Base-by-base conservation (phyloP, 2,888 invertebrate species). In the Syrista parreyssii region DNA sequence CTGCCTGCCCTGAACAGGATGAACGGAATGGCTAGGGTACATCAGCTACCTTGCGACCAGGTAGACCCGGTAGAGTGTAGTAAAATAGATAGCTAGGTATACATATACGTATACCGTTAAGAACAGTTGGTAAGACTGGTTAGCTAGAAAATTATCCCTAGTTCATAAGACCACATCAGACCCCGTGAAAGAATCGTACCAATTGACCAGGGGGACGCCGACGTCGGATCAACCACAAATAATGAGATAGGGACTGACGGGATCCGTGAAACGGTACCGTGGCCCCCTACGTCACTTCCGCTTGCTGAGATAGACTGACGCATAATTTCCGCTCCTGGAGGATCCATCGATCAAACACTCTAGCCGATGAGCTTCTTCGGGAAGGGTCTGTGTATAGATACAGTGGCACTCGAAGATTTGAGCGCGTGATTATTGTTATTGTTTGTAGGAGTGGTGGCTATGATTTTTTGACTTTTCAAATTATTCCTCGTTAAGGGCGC, bases 341-440 rank as follows among this genome's bases (percentile, higher is more conserved):
- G 87, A 91, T 90, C 88, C 89, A 91, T 91, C 91, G 91, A 91
- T 91, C 91, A 91, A 91, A 91, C 91, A 90, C 82, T 88, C 80
- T 81, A 81, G 82, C 79, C 79, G 81, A 82, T 81, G 83, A 82
- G 84, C 79, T 80, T 81, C 80, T 79, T 75, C 40, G 40, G 40
- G 40, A 40, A 40, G 40, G 15, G 15, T 40, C 40, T 40, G 2
- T 4, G 15, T 6, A 15, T 40, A 15, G 40, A 40, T 15, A 40
- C 15, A 35, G 15, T 40, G 15, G 15, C 40, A 15, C 40, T 40
- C 15, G 4, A 0, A 40, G 40, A 15, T 40, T 15, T 0, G 1
- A 40, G 15, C 15, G 15, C 6, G 4, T 40, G 40, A 40, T 40
- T 15, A 40, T 40, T 40, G 40, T 40, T 40, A 15, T 40, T 40